Base-by-base conservation (phyloP, 1,140 invertebrate genomes). In the Phenacoccus solenopsis region DNA sequence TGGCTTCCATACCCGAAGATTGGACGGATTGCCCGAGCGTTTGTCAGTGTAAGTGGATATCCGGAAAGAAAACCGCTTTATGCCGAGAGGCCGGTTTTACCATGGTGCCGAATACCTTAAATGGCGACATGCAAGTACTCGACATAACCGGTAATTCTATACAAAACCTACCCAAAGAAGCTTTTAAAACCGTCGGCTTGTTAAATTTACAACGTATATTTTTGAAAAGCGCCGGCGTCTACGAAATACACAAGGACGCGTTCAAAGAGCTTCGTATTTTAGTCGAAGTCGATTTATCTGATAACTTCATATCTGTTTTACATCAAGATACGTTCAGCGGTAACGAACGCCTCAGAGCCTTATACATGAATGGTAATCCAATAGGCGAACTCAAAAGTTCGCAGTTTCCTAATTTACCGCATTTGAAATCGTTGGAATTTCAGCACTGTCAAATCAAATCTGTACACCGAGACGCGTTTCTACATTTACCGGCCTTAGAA, bases 11-110 rank as follows among this genome's bases (percentile, higher is more conserved):
- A 12, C 69, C 73, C 57, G 73, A 85, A 69, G 90, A 92, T 77
- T 92, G 90, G 89, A 88, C 88, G 13, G 88, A 90, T 75, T 92
- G 91, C 77, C 90, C 90, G 56, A 78, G 82, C 13, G 86, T 88
- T 69, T 94, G 91, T 77, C 84, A 85, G 72, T 94, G 91, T 82
- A 93, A 91, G 80, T 94, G 92, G 91, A 88, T 88, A 16, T 89
- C 87, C 16, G 91, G 91, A 27, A 93, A 93, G 79, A 91, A 91
- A 75, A 91, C 90, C 1, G 91, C 90, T 28, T 81, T 90, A 27
- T 94, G 91, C 79, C 85, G 86, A 69, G 86, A 88, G 70, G 85
- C 88, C 25, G 87, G 88, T 68, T 84, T 91, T 69, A 86, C 88
- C 73, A 83, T 86, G 70, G 81, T 93, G 25, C 91, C 91, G 21